Conservation (phyloP, 2,113 vertebrate species). For the Malaclemys terrapin region DNA sequence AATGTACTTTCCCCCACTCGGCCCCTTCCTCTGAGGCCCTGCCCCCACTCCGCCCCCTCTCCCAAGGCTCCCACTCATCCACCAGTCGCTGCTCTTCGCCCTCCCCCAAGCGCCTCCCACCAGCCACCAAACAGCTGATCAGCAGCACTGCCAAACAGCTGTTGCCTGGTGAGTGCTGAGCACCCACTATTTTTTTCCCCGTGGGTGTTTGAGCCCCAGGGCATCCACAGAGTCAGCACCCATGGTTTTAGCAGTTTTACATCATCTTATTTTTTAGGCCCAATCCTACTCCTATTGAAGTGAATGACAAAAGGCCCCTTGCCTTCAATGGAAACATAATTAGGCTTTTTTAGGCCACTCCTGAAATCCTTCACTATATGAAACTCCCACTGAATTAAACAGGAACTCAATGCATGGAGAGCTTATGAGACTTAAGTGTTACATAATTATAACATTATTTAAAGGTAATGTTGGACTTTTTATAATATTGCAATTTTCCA, state of each 20-base stretch:
- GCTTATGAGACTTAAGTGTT: background rate
- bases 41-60: background rate
- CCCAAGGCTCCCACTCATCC: too few species aligned
- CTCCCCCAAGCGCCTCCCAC: too few species aligned
- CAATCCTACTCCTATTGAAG: background rate
- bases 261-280: background rate
- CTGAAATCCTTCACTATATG: background rate
- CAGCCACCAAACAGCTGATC: too few species aligned
- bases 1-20: background rate
- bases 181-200: too few species aligned
- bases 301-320: background rate
- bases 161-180: too few species aligned
- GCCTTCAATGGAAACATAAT: background rate
- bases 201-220: too few species aligned
- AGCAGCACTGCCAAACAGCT: too few species aligned
- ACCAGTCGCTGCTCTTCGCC: too few species aligned
- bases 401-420: background rate
- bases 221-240: too few species aligned
- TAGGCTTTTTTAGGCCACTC: background rate
- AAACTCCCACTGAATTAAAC: background rate
- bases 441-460: background rate
- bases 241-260: background rate
- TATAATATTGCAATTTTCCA: background rate
- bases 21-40: background rate
- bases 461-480: conserved; percentile 17